These are phyloP conservation scores for Otolemur crassicaudatus DNA, from an alignment of 2,797 vertebrate species.

Conservation along the genomic window DNA sequence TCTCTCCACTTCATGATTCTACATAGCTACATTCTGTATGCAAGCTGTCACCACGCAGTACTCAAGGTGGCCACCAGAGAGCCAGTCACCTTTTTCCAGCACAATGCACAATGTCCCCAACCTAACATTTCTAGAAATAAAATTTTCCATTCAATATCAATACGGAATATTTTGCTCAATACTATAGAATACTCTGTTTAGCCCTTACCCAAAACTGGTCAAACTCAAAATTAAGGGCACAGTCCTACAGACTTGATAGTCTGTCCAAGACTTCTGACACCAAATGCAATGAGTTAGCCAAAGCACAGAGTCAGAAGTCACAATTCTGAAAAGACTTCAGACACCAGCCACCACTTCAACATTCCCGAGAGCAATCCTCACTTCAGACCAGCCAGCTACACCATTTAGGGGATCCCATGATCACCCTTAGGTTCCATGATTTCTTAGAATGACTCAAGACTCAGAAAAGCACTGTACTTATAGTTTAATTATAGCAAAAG, in stretches of 20 bases:
- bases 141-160: not conserved
- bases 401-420: not conserved
- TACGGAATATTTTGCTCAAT: not conserved
- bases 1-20: not conserved
- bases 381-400: not conserved
- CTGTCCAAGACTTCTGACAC: not conserved
- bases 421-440: not conserved
- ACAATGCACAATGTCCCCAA: not conserved
- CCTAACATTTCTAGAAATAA: slow-evolving; percentile 5
- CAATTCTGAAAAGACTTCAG: not conserved
- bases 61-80: not conserved
- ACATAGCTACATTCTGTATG: not conserved
- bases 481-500: slow-evolving; percentile 9
- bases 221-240: not conserved
- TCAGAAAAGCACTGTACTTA: not conserved
- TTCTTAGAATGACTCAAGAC: not conserved
- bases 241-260: not conserved
- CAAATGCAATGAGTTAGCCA: not conserved
- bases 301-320: slow-evolving; percentile 8
- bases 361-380: not conserved
- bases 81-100: not conserved
- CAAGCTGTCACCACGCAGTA: not conserved
- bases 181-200: not conserved
- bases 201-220: not conserved
- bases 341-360: not conserved